Base-by-base conservation (phyloP, 2,113 vertebrate species). In the Barbus barbus region DNA sequence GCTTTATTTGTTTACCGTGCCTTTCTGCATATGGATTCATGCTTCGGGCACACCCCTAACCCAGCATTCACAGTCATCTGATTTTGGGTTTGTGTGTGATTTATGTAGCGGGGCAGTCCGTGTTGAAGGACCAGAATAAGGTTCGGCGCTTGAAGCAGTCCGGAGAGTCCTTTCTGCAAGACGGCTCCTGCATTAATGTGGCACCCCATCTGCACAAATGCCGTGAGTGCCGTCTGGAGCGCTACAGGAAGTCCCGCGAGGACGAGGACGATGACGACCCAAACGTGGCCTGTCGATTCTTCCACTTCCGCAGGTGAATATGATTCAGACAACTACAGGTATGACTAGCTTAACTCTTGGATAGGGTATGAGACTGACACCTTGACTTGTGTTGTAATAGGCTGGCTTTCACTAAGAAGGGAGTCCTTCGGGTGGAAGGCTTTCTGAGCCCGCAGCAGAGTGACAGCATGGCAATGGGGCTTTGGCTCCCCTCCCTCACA, bases 141-240 rank as follows among this genome's bases (percentile, higher is more conserved):
- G 97, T 99, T 83, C 97, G 97, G 79, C 97, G 97, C 89, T 92
- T 99, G 89, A 99, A 99, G 91, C 98, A 98, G 92, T 98, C 97
- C 2, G 98, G 98, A 46, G 98, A 99, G 90, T 96, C 98, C 31
- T 99, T 99, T 91, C 95, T 99, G 60, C 98, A 99, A 90, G 98
- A 99, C 73, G 98, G 97, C 53, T 99, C 98, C 22, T 99, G 98
- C 90, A 99, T 99, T 92, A 99, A 97, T 0, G 98, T 99, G 71
- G 98, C 98, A 2, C 98, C 98, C 73, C 98, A 99, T 89, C 93
- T 99, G 90, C 98, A 99, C 92, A 99, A 99, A 92, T 99, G 98
- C 89, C 96, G 98, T 0, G 98, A 99, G 89, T 99, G 98, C 89
- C 97, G 98, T 31, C 92, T 99, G 88, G 97, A 98, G 88, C 96